phyloP scores from a whole-genome alignment of 2,888 invertebrate genomes.

The Pristionchus fissidentatus region DNA sequence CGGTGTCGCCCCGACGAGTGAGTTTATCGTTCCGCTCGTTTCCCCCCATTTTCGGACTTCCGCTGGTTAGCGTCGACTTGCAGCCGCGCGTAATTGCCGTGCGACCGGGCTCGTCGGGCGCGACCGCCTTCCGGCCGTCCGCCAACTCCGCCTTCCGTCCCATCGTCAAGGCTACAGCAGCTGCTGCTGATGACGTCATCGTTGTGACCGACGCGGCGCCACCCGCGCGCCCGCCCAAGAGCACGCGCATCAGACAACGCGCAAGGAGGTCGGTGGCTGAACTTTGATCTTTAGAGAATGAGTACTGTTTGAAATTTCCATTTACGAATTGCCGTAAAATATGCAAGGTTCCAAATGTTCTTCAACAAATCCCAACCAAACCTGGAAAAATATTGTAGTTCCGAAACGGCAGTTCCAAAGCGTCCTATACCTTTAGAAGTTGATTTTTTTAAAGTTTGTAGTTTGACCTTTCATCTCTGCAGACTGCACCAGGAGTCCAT shows the following conservation, averaged over 20 bases:
- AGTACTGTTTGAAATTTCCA: neutral
- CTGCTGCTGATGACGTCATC: neutral
- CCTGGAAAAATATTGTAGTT: too few species aligned
- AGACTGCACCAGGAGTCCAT: slow-evolving; percentile 19
- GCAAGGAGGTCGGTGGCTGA: neutral
- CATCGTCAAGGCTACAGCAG: neutral
- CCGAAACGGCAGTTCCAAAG: too few species aligned
- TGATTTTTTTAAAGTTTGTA: too few species aligned
- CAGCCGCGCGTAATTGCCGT: slow-evolving; percentile 15
- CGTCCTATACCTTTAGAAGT: too few species aligned
- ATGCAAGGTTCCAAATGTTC: too few species aligned
- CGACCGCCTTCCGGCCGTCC: neutral
- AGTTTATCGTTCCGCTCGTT: neutral
- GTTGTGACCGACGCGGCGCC: neutral
- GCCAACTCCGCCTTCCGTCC: slow-evolving; percentile 43
- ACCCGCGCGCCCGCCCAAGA: slow-evolving; percentile 44
- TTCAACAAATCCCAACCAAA: too few species aligned
- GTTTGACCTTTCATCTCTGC: neutral
- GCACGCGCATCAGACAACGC: slow-evolving; percentile 22
- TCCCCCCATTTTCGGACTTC: neutral
- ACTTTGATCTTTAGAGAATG: neutral
- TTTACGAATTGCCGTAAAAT: too few species aligned
- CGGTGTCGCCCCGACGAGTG: neutral
- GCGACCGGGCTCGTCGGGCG: neutral
- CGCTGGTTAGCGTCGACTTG: slow-evolving; percentile 22